phyloP scores from a whole-genome alignment of 2,888 invertebrate genomes.

The Ctena decussata region DNA sequence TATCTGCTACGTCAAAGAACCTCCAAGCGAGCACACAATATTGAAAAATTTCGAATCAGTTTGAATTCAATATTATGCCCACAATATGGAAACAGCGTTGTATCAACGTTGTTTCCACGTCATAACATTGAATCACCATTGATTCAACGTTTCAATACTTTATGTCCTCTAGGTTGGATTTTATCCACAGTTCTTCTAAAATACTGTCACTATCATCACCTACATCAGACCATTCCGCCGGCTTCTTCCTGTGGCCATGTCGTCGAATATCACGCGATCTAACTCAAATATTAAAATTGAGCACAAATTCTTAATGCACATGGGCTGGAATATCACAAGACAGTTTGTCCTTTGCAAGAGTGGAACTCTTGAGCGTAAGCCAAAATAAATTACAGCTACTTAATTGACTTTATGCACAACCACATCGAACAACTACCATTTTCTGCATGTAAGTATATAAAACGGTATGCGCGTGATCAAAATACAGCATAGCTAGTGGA shows the following conservation, averaged over 20 bases:
- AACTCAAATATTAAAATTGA: neutral
- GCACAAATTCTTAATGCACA: neutral
- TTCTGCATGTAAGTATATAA: conserved; percentile 78
- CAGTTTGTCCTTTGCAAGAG: neutral
- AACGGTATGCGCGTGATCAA: conserved; percentile 93
- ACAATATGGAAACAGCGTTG: too few relatives aligned
- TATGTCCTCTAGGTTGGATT: too few relatives aligned
- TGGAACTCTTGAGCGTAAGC: neutral
- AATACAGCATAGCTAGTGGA: conserved; percentile 95
- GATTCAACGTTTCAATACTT: too few relatives aligned
- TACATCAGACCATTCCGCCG: neutral
- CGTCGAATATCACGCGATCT: neutral
- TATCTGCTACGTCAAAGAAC: neutral
- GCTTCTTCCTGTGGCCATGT: neutral
- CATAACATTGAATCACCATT: too few relatives aligned
- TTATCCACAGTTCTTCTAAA: neutral
- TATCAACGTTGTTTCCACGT: too few relatives aligned
- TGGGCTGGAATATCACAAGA: neutral
- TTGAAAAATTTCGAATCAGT: too few relatives aligned
- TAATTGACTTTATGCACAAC: conserved; percentile 66
- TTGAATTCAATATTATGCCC: too few relatives aligned
- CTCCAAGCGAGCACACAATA: too few relatives aligned
- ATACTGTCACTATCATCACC: neutral
- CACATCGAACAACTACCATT: conserved; percentile 80
- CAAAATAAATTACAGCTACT: neutral